phyloP scores from a whole-genome alignment of 2,888 invertebrate genomes.

The Criorhina ranunculi region DNA sequence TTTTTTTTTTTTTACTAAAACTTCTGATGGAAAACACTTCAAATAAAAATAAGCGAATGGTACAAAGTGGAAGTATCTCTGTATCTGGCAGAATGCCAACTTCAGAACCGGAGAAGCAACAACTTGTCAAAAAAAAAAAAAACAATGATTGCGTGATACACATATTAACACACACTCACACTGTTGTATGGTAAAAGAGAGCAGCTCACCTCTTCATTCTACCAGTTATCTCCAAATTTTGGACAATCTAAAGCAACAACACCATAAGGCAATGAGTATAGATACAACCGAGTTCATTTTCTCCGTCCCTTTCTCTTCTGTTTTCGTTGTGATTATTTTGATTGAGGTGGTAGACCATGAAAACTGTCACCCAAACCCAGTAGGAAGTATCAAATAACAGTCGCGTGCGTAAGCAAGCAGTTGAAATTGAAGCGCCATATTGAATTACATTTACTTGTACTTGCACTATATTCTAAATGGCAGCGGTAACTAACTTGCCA shows the following conservation, averaged over 20 bases:
- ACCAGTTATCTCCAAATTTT: slow-evolving; percentile 41
- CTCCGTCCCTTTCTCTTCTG: not conserved
- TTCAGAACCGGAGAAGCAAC: slow-evolving; percentile 62
- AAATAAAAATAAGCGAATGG: slow-evolving; percentile 29
- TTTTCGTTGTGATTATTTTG: not conserved
- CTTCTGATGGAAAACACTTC: not conserved
- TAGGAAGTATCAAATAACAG: slow-evolving; percentile 52
- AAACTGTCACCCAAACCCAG: slow-evolving; percentile 6
- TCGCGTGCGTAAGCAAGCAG: slow-evolving; percentile 44
- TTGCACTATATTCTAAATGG: not conserved
- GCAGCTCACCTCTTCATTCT: slow-evolving; percentile 7
- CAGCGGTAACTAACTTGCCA: not conserved
- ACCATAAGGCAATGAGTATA: not conserved
- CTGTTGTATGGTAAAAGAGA: slow-evolving; percentile 27
- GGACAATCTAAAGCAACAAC: slow-evolving; percentile 31
- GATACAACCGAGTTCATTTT: slow-evolving; percentile 7
- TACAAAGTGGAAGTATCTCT: slow-evolving; percentile 30
- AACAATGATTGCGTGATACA: not conserved
- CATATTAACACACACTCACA: not conserved
- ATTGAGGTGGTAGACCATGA: slow-evolving; percentile 17
- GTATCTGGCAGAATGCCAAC: slow-evolving; percentile 56
- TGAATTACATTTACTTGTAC: slow-evolving; percentile 30
- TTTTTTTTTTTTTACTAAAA: not conserved
- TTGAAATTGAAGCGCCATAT: slow-evolving; percentile 40
- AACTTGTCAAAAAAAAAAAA: slow-evolving; percentile 47